These are phyloP conservation scores for Strongylocentrotus purpuratus DNA, from an alignment of 35 echinoderm and acorn worm species.

Conservation along the genomic window DNA sequence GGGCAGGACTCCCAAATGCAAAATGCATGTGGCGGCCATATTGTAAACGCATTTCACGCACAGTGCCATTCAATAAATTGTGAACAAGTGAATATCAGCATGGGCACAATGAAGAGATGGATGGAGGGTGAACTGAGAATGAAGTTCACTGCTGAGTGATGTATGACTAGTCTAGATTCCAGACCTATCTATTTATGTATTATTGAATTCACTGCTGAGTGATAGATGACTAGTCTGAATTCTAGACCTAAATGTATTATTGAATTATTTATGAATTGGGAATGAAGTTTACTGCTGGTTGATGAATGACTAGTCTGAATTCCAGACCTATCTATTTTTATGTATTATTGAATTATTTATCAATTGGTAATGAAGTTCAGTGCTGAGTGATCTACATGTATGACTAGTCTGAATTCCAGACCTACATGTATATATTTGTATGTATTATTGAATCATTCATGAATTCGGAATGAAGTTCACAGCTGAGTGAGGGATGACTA, in stretches of 20 bases:
- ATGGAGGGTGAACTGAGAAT: not conserved
- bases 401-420: too few species aligned
- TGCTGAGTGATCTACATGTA: too few species aligned
- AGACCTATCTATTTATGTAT: not conserved
- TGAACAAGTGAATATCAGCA: not conserved
- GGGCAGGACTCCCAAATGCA: not conserved
- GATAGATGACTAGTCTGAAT: too few species aligned
- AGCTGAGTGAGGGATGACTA: not conserved
- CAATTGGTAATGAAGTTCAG: too few species aligned
- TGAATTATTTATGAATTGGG: too few species aligned
- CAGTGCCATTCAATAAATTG: not conserved
- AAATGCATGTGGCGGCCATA: not conserved
- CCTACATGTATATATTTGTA: too few species aligned
- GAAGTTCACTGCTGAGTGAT: not conserved
- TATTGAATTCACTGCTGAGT: too few species aligned
- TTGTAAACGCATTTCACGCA: not conserved
- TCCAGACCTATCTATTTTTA: not conserved
- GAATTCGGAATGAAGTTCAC: not conserved
- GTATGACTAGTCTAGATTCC: not conserved
- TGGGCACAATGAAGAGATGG: not conserved
- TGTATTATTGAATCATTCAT: too few species aligned
- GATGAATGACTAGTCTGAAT: not conserved
- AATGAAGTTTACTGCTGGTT: not conserved
- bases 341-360: not conserved
- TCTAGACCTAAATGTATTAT: too few species aligned